Percentiles rank a stretch among this genome's conserved stretches.
phyloP scores from a whole-genome alignment of 2,888 invertebrate species.

The Parnassius glacialis region DNA sequence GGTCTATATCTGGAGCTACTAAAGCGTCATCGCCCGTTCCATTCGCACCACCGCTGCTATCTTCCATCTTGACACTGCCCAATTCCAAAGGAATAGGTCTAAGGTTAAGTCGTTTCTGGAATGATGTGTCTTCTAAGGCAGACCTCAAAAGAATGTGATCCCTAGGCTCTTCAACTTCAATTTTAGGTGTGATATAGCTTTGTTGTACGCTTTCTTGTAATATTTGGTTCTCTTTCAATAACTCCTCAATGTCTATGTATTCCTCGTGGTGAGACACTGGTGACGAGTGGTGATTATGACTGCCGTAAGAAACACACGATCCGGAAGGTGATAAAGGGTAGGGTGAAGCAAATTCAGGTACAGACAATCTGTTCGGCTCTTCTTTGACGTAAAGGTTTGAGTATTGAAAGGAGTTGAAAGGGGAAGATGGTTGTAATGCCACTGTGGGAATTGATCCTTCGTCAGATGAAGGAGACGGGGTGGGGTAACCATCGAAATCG shows the following conservation, averaged over 20 bases:
- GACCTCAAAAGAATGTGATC: constrained; percentile 90
- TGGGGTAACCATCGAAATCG: constrained; percentile 76
- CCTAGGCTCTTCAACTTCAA: constrained; percentile 79
- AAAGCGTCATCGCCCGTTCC: constrained; percentile 76
- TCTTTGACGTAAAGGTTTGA: constrained; percentile 73
- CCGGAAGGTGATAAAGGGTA: constrained; percentile 81
- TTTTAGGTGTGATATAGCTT: constrained; percentile 74
- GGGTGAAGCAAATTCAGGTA: constrained; percentile 75
- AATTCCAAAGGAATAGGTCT: constrained; percentile 87
- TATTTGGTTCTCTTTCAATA: constrained; percentile 80
- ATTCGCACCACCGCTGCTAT: constrained; percentile 79
- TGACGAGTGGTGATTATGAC: constrained; percentile 77
- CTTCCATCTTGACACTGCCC: constrained; percentile 84
- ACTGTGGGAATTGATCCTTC: constrained; percentile 81
- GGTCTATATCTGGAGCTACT: constrained; percentile 89
- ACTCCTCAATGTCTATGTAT: constrained; percentile 82
- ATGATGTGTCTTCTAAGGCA: constrained; percentile 90
- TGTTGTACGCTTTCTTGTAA: constrained; percentile 72
- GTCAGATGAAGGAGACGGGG: constrained; percentile 75
- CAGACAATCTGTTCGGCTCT: constrained; percentile 74
- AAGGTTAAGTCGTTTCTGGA: constrained; percentile 91
- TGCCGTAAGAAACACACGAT: constrained; percentile 78
- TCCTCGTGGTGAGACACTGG: constrained; percentile 82
- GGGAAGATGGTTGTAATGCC: constrained; percentile 79
- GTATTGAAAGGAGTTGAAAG: constrained; percentile 72